phyloP scores from a whole-genome alignment of 2,113 vertebrate genomes.

The Upupa epops region DNA sequence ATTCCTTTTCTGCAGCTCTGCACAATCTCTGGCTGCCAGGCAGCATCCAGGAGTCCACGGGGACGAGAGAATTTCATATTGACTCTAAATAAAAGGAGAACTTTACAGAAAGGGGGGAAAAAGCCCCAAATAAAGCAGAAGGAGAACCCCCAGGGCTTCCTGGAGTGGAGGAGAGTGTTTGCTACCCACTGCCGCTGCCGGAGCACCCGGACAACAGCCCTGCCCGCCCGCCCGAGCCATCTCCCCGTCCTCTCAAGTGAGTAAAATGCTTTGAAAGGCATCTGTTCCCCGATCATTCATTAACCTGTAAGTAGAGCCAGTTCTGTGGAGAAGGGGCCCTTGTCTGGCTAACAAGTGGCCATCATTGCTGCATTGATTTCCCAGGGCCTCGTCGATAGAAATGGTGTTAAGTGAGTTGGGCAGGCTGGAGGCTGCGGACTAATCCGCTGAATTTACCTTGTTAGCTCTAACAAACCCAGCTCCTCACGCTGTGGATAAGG shows the following conservation, averaged over 20 bases:
- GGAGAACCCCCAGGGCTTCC: background rate
- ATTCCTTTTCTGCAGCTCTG: background rate
- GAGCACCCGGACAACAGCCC: background rate
- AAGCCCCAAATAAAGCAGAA: background rate
- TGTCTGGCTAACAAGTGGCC: background rate
- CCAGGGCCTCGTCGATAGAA: background rate
- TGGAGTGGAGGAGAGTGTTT: background rate
- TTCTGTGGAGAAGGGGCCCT: background rate
- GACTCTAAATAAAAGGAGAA: conserved; percentile 21
- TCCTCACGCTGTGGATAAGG: rapidly evolving
- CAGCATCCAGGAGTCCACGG: background rate
- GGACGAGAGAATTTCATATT: background rate
- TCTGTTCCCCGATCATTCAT: background rate
- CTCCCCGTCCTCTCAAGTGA: background rate
- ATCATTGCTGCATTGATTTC: background rate
- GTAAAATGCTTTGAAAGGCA: background rate
- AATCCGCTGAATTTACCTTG: rapidly evolving
- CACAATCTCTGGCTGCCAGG: background rate
- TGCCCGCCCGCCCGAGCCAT: rapidly evolving
- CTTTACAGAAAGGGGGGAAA: background rate
- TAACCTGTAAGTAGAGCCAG: background rate
- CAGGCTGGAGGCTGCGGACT: background rate
- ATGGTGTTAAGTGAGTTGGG: background rate
- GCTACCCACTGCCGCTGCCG: background rate
- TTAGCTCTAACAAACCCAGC: background rate